Evolutionary conservation across 2,888 invertebrate genomes (phyloP), one percentile per base, ranked within the genome.

Genomic region (Zaprionus bogoriensis): DNA sequence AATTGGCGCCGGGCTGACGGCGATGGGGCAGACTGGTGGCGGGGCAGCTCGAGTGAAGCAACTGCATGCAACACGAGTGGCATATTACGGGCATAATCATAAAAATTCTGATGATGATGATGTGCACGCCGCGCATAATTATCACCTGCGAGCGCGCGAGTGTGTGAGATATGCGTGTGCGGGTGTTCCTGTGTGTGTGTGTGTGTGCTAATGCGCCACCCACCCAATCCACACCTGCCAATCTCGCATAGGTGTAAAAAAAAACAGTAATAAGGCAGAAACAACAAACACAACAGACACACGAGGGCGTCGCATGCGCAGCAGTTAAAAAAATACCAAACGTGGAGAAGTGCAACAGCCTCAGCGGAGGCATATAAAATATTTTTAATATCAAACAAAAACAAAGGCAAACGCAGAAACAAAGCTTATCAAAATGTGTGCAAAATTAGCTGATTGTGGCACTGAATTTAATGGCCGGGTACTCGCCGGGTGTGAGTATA

Each of bases 1-100:
- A 90, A 90, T 90, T 90, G 89, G 83, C 85, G 74, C 71, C 72
- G 66, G 59, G 71, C 28, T 72, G 70, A 52, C 52, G 64, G 51
- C 64, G 25, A 25, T 5, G 42, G 32, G 7, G 2, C 10, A 25
- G 5, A 14, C 0, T 0, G n/a, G 14, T 36, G 6, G 4, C 2
- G 46, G 6, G 5, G 6, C 10, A 6, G 7, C 12, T 6, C 1
- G 12, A 20, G 38, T 32, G 42, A 20, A 9, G 30, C 52, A 23
- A 14, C 45, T 22, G 17, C 12, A 19, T 30, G 42, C 46, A 68
- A 27, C 74, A 62, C 66, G 73, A 72, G 68, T 57, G 68, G 54
- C 75, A 62, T 68, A 73, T 79, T 74, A 67, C 46, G 45, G 30
- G 61, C 25, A 72, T 72, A 77, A 83, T 86, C 79, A 73, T 69